A percentile compares a stretch with the other conserved stretches of the same genome.
These are phyloP conservation scores for Synergus umbraculus DNA, from an alignment of 2,888 invertebrate genomes.

Conservation along the genomic window DNA sequence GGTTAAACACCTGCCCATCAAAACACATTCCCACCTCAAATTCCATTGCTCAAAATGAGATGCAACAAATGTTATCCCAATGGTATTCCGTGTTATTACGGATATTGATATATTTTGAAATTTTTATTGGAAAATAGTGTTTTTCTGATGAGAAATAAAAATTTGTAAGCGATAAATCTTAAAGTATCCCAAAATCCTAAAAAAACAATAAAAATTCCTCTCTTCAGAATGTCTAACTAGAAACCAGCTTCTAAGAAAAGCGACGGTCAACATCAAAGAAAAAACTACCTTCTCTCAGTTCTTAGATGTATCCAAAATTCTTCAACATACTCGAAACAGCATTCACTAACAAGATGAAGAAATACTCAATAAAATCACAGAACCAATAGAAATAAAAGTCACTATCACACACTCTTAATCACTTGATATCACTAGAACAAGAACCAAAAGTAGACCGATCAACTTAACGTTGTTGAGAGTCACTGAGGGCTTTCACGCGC, in stretches of 20 bases:
- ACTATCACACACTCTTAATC: constrained; percentile 35
- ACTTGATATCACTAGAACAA: constrained; percentile 76
- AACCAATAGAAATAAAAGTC: constrained; percentile 39
- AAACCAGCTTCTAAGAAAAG: constrained; percentile 19
- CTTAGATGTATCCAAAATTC: constrained; percentile 23
- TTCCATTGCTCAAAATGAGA: too few species aligned
- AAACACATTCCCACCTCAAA: too few species aligned
- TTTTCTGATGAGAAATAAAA: too few species aligned
- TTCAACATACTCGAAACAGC: neutral
- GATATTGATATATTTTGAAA: too few species aligned
- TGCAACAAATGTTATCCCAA: too few species aligned
- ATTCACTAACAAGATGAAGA: neutral
- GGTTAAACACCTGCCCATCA: too few species aligned
- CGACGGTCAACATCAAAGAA: constrained; percentile 7
- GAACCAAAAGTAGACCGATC: constrained; percentile 71
- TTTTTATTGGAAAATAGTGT: too few species aligned
- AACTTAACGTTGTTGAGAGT: constrained; percentile 74
- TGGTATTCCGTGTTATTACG: too few species aligned
- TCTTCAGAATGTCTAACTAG: neutral
- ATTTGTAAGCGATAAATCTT: too few species aligned
- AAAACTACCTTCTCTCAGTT: neutral
- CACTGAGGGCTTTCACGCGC: constrained; percentile 74
- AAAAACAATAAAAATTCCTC: neutral
- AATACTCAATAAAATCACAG: constrained; percentile 8
- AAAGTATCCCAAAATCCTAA: too few species aligned